phyloP scores from a whole-genome alignment of 2,113 vertebrate species.

The Scytalopus superciliaris region DNA sequence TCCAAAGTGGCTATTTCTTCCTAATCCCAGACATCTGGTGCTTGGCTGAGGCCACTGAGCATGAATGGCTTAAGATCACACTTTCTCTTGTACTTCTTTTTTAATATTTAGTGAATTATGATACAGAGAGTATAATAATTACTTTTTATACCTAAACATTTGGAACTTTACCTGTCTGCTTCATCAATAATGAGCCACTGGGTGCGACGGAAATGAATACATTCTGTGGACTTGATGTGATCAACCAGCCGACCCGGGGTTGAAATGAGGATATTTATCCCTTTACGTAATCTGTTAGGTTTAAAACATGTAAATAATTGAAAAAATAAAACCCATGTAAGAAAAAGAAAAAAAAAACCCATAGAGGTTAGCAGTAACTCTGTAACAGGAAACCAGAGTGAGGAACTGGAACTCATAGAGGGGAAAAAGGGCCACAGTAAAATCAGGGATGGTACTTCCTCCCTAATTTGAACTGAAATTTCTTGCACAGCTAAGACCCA shows the following conservation, averaged over 20 bases:
- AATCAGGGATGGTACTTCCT: not conserved
- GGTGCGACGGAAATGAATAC: constrained; percentile 81
- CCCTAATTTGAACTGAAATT: not conserved
- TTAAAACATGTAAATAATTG: not conserved
- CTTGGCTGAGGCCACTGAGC: not conserved
- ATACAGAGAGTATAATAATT: not conserved
- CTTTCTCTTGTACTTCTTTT: not conserved
- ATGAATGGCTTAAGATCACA: not conserved
- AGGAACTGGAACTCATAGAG: not conserved
- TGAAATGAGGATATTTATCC: constrained; percentile 93
- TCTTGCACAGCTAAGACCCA: not conserved
- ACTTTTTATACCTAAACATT: not conserved
- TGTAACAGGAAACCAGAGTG: not conserved
- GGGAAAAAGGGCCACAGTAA: not conserved
- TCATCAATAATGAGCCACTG: constrained; percentile 94
- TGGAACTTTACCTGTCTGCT: constrained; percentile 86
- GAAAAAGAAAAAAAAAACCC: not conserved
- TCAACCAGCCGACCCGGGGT: constrained; percentile 95
- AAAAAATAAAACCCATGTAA: not conserved
- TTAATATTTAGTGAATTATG: not conserved
- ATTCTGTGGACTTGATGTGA: constrained; percentile 91
- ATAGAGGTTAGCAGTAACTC: not conserved
- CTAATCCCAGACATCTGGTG: not conserved
- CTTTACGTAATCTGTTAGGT: constrained; percentile 86
- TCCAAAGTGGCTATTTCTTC: not conserved